phyloP scores from a whole-genome alignment of 1,140 invertebrate species.

The Formica exsecta region DNA sequence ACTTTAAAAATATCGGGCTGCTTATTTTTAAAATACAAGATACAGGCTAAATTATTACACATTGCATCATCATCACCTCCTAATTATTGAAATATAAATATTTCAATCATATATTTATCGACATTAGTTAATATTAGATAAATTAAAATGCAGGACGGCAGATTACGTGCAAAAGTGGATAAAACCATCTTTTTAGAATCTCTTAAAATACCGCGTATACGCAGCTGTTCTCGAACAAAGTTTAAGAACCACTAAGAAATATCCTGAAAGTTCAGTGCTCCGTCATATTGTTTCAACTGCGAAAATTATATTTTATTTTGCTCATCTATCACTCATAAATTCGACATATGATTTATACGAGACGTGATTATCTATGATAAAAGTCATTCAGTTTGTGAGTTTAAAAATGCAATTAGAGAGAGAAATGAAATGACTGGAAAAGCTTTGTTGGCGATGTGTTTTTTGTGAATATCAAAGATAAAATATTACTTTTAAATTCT shows the following conservation, averaged over 20 bases:
- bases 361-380: neutral
- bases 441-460: neutral
- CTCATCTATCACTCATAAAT: slow-evolving; percentile 37
- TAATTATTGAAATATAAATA: slow-evolving; percentile 11
- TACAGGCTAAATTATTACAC: neutral
- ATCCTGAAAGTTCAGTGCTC: slow-evolving; percentile 33
- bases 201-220: neutral
- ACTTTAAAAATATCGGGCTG: neutral
- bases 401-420: slow-evolving; percentile 12
- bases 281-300: slow-evolving; percentile 39
- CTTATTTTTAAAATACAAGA: neutral
- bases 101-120: neutral
- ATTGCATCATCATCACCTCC: neutral
- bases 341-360: slow-evolving; percentile 8
- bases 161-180: slow-evolving; percentile 14
- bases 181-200: neutral
- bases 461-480: neutral
- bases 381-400: slow-evolving; percentile 10
- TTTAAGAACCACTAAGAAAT: slow-evolving; percentile 52
- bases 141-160: neutral
- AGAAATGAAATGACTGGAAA: neutral
- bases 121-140: neutral
- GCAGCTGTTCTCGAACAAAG: slow-evolving; percentile 18
- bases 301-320: slow-evolving; percentile 40
- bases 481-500: slow-evolving; percentile 9